phyloP scores from a whole-genome alignment of 2,888 invertebrate genomes.

The Apotomis capreana region DNA sequence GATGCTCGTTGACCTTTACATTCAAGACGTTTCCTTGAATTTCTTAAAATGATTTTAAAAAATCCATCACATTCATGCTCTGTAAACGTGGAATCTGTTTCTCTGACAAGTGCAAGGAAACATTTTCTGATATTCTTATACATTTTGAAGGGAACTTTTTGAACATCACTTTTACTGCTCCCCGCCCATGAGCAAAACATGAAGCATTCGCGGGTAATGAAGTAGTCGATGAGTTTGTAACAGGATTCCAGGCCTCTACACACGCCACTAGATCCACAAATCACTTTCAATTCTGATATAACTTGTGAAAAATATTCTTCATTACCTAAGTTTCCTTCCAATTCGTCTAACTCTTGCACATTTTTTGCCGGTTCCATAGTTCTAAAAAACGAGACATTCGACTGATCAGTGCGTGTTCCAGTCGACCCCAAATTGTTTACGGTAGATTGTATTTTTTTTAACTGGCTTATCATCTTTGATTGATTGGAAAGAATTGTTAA shows the following conservation, averaged over 20 bases:
- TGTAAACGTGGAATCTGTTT: slow-evolving; percentile 23
- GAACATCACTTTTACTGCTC: slow-evolving; percentile 25
- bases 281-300: slow-evolving; percentile 23
- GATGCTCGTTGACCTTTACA: slow-evolving; percentile 24
- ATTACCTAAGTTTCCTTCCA: slow-evolving; percentile 33
- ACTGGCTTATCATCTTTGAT: slow-evolving; percentile 24
- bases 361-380: slow-evolving; percentile 28
- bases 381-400: neutral
- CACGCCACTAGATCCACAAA: slow-evolving; percentile 18
- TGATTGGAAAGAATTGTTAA: slow-evolving; percentile 28
- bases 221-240: slow-evolving; percentile 35
- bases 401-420: neutral
- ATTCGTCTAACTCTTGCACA: slow-evolving; percentile 29
- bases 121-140: slow-evolving; percentile 34
- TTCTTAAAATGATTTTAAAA: slow-evolving; percentile 33
- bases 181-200: slow-evolving; percentile 37
- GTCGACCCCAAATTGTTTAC: neutral
- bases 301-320: slow-evolving; percentile 21
- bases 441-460: slow-evolving; percentile 23
- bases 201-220: slow-evolving; percentile 25
- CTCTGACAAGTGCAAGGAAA: slow-evolving; percentile 27
- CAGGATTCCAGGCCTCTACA: slow-evolving; percentile 27
- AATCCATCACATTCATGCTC: slow-evolving; percentile 31
- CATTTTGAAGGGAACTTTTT: slow-evolving; percentile 35
- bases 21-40: slow-evolving; percentile 20